Conservation (phyloP, 64 coral and sea anemone species). For the Pocillopora verrucosa region DNA sequence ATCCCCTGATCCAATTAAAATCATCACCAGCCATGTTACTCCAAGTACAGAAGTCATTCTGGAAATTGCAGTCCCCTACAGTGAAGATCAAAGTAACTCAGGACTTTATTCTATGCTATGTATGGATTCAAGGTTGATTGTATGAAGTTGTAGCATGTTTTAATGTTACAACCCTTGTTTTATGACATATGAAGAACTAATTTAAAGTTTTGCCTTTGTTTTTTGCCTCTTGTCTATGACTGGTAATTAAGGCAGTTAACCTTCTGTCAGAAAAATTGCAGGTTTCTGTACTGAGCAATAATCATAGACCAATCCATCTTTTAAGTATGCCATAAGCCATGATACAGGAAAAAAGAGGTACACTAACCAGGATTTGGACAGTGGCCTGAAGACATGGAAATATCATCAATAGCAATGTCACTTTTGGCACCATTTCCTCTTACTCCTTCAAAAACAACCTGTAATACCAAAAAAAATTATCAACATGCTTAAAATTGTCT, state of each 20-base stretch:
- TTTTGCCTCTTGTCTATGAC: too few species aligned
- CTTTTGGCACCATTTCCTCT: constrained; percentile 58
- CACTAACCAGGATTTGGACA: constrained; percentile 55
- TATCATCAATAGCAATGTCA: constrained; percentile 92
- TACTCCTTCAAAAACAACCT: constrained; percentile 87
- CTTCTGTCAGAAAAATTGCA: too few species aligned
- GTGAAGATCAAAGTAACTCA: background rate
- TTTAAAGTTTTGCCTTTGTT: too few species aligned
- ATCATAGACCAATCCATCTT: too few species aligned
- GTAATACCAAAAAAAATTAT: background rate
- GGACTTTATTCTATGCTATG: too few species aligned
- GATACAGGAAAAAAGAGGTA: background rate
- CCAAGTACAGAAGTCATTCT: constrained; percentile 82
- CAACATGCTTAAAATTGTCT: background rate
- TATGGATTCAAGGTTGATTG: too few species aligned
- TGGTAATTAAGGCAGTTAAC: too few species aligned
- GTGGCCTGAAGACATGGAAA: constrained; percentile 36
- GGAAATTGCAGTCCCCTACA: constrained; percentile 88
- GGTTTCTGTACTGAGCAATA: too few species aligned
- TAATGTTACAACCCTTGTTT: too few species aligned
- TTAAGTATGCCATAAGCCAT: background rate
- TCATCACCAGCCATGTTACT: constrained; percentile 71
- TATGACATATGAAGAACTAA: too few species aligned
- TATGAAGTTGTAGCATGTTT: too few species aligned
- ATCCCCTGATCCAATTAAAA: constrained; percentile 76